These are phyloP conservation scores for Panthera tigris DNA, from an alignment of 2,113 vertebrate genomes.

Conservation along the genomic window DNA sequence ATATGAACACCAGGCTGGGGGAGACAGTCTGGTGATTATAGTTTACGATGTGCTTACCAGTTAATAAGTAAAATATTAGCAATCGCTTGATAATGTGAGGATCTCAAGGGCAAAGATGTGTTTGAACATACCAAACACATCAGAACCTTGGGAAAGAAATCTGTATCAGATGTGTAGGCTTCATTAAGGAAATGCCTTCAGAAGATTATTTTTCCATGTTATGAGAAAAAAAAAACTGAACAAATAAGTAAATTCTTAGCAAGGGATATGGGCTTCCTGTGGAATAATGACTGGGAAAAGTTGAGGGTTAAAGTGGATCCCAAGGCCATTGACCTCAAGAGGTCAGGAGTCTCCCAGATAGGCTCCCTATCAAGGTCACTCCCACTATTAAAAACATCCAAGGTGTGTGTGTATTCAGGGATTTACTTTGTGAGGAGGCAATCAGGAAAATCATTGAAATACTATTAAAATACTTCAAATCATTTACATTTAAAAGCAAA, in stretches of 20 bases:
- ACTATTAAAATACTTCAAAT: background rate
- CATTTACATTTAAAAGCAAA: constrained; percentile 46
- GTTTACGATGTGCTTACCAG: constrained; percentile 31
- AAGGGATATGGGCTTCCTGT: constrained; percentile 44
- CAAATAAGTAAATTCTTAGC: constrained; percentile 70
- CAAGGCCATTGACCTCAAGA: constrained; percentile 77
- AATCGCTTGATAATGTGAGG: background rate
- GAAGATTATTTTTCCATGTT: constrained; percentile 71
- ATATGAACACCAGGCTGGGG: background rate
- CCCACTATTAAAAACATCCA: constrained; percentile 52
- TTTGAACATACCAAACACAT: constrained; percentile 29
- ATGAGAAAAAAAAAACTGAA: constrained; percentile 60
- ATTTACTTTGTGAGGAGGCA: background rate
- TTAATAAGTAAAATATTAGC: constrained; percentile 59
- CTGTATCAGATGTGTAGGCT: background rate
- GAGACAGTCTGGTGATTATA: background rate
- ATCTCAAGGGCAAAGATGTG: constrained; percentile 36
- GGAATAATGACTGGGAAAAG: constrained; percentile 74
- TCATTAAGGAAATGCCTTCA: constrained; percentile 38
- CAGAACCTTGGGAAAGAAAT: constrained; percentile 16
- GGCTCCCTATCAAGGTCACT: constrained; percentile 75
- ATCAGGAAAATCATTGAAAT: background rate
- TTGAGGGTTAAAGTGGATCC: constrained; percentile 63
- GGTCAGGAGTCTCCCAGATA: constrained; percentile 69
- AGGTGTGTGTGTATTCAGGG: background rate